Conservation (phyloP, 2,113 vertebrate genomes). For the Fulica atra region DNA sequence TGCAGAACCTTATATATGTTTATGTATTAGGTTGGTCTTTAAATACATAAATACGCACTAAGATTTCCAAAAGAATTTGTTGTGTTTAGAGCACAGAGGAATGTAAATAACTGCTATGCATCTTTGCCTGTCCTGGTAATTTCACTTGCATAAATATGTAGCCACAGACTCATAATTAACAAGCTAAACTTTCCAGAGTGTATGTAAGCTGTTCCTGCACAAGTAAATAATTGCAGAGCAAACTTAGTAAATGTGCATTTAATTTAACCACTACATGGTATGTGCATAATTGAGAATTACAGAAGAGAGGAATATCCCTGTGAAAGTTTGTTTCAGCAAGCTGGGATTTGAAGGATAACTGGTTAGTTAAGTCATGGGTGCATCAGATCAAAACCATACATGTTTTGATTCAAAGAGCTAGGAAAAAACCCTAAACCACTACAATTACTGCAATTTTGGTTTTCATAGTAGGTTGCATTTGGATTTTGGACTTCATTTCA, state of each 20-base stretch:
- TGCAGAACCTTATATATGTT: not conserved
- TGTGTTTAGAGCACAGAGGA: not conserved
- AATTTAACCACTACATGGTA: not conserved
- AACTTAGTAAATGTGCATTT: not conserved
- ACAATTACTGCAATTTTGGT: not conserved
- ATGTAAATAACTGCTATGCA: not conserved
- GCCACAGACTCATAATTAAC: not conserved
- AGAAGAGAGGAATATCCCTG: not conserved
- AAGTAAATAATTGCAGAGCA: not conserved
- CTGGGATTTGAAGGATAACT: not conserved
- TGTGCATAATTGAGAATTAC: not conserved
- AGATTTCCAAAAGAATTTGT: not conserved
- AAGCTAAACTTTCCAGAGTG: not conserved
- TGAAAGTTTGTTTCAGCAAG: not conserved
- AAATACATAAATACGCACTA: not conserved
- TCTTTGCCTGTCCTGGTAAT: not conserved
- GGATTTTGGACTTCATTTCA: slow-evolving; percentile 28
- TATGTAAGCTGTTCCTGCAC: not conserved
- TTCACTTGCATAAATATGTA: not conserved
- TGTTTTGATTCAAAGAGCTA: not conserved
- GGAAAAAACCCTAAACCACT: not conserved
- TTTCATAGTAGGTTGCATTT: slow-evolving; percentile 22
- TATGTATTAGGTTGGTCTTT: not conserved
- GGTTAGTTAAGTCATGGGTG: not conserved
- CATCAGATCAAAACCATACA: not conserved